Base-by-base conservation (phyloP, 1,140 invertebrate species). In the Mya arenaria region DNA sequence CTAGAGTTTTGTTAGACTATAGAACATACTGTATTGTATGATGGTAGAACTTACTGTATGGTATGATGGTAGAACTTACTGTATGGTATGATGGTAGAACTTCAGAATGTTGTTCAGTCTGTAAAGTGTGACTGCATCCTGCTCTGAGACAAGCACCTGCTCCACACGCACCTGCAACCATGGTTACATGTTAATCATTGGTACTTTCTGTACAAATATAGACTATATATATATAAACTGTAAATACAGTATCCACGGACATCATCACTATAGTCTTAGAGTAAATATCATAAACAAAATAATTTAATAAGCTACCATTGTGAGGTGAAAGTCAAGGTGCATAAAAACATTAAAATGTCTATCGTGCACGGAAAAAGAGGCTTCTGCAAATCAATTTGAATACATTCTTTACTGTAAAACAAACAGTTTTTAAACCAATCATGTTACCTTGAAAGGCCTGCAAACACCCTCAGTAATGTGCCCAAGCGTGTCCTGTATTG, bases 401-500 rank as follows among this genome's bases (percentile, higher is more conserved):
- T 52, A 56, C 23, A 68, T 17, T 17, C 6, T 13, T 65, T 37
- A 28, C n/a, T n/a, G n/a, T n/a, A n/a, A n/a, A n/a, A n/a, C n/a
- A n/a, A n/a, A n/a, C n/a, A n/a, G n/a, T n/a, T n/a, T n/a, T n/a
- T n/a, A 19, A 44, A 44, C 41, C 19, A 44, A 19, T 19, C 19
- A 44, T 44, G 5, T 79, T 85, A 92, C 97, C 93, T 97, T 97
- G 2, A 99, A 93, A 15, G 98, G 96, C 90, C 97, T 96, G 90
- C 97, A 98, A 52, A 99, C 94, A 62, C 97, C 97, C 93, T 99
- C 98, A 85, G 97, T 97, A 80, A 99, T 98, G 72, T 92, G 95
- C 94, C 93, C 91, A 23, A 95, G 85, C 25, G 92, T 89, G 36
- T 90, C 89, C 65, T 92, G 87, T 77, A 97, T 95, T 89, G 96